A percentile compares a stretch with the other conserved stretches of the same genome.
phyloP scores from a whole-genome alignment of 2,113 vertebrate genomes.

The Ardeotis arabs region DNA sequence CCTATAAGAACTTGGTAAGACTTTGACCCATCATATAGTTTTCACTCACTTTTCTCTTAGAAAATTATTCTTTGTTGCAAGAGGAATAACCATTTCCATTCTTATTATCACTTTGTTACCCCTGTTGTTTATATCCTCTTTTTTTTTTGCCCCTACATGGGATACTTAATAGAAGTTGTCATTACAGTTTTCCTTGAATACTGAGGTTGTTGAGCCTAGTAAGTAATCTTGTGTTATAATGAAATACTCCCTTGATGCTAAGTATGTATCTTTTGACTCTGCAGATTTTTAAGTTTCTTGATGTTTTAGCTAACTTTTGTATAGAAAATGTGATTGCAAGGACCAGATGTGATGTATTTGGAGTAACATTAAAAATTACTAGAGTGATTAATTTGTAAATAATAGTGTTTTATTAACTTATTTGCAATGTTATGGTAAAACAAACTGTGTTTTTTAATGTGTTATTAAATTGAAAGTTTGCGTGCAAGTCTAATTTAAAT shows the following conservation, averaged over 20 bases:
- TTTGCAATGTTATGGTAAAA: constrained; percentile 36
- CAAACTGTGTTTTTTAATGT: constrained; percentile 16
- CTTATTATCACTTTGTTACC: neutral
- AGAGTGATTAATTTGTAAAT: constrained; percentile 21
- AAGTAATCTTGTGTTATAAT: neutral
- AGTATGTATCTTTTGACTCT: constrained; percentile 25
- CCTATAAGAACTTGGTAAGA: neutral
- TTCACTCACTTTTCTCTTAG: neutral
- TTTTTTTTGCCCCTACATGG: neutral
- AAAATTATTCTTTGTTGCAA: neutral
- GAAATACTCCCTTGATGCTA: constrained; percentile 15
- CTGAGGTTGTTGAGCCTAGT: constrained; percentile 13
- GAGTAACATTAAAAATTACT: constrained; percentile 22
- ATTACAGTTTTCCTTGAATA: constrained; percentile 41
- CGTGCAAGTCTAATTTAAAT: constrained; percentile 13
- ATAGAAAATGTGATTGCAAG: constrained; percentile 27
- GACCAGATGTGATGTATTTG: neutral
- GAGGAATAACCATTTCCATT: neutral
- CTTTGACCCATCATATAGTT: neutral
- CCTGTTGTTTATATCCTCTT: neutral
- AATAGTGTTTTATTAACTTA: constrained; percentile 1
- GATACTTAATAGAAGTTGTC: neutral
- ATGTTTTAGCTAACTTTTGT: constrained; percentile 27
- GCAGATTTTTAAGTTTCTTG: neutral
- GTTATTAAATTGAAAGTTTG: constrained; percentile 35